A percentile compares a stretch with the other conserved stretches of the same genome.
phyloP scores from a whole-genome alignment of 1,140 invertebrate genomes.

The Zaprionus africanus region DNA sequence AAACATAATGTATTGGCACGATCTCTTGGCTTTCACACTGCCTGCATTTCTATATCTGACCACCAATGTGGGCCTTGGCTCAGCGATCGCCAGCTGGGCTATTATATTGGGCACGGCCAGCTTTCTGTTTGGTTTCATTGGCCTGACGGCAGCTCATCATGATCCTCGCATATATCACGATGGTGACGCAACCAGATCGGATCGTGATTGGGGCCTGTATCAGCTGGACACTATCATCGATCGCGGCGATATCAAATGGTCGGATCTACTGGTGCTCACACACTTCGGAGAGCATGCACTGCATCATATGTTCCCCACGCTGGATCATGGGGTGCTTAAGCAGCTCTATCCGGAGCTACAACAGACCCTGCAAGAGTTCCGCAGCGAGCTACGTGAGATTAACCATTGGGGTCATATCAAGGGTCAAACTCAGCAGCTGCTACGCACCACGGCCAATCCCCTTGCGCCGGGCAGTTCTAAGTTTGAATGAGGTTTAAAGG shows the following conservation, averaged over 20 bases:
- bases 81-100: conserved; percentile 86
- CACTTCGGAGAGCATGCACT: conserved; percentile 91
- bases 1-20: conserved; percentile 75
- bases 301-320: conserved; percentile 92
- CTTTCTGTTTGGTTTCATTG: conserved; percentile 88
- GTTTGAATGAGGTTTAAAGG: conserved; percentile 26
- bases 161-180: conserved; percentile 93
- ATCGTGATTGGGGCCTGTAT: conserved; percentile 91
- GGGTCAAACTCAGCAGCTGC: conserved; percentile 88
- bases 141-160: conserved; percentile 92
- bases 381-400: conserved; percentile 85
- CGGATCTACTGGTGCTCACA: conserved; percentile 88
- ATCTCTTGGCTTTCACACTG: conserved; percentile 85
- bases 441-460: conserved; percentile 82
- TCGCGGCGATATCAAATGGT: conserved; percentile 88
- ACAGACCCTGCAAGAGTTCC: conserved; percentile 89
- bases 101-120: conserved; percentile 86
- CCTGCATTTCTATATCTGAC: conserved; percentile 85
- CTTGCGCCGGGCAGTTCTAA: conserved; percentile 81
- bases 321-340: conserved; percentile 90
- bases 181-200: conserved; percentile 87
- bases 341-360: conserved; percentile 88
- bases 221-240: conserved; percentile 91
- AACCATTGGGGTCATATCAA: conserved; percentile 87
- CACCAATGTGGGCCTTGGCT: conserved; percentile 51